Conservation (phyloP, 2,113 vertebrate species). For the Phocoena sinus region DNA sequence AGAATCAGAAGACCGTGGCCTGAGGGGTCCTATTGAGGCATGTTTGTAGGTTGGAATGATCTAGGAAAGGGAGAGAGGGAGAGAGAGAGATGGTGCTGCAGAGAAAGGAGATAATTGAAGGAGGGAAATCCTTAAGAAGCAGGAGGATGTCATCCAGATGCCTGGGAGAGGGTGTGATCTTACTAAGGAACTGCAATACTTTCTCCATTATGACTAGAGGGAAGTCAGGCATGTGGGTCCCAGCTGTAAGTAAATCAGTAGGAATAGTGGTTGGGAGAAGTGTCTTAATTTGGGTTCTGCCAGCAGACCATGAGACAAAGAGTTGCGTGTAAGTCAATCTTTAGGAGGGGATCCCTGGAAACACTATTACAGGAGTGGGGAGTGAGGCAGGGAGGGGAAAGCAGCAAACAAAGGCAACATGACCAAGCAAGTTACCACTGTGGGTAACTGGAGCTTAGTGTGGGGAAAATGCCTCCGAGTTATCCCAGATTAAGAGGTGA, state of each 20-base stretch:
- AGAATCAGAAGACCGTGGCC: neutral
- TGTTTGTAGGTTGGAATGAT: neutral
- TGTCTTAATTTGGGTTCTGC: neutral
- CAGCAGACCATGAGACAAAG: neutral
- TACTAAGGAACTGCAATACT: neutral
- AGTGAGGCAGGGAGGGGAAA: neutral
- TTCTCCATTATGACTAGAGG: neutral
- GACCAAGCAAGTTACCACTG: neutral
- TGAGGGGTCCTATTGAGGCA: neutral
- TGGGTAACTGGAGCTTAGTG: neutral
- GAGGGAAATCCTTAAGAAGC: neutral
- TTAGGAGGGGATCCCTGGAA: neutral
- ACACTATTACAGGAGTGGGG: neutral
- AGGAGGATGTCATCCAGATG: neutral
- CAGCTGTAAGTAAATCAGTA: neutral
- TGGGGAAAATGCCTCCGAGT: neutral
- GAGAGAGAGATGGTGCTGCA: fast-evolving
- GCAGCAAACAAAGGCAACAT: neutral
- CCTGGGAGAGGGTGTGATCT: neutral
- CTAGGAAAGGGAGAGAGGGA: neutral
- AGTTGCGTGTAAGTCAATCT: neutral
- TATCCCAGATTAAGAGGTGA: neutral
- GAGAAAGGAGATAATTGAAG: neutral
- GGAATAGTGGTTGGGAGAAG: neutral
- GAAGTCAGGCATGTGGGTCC: neutral